Percentiles rank a stretch among this genome's conserved stretches.
phyloP scores from a whole-genome alignment of 2,113 vertebrate genomes.

The Myotis davidii region DNA sequence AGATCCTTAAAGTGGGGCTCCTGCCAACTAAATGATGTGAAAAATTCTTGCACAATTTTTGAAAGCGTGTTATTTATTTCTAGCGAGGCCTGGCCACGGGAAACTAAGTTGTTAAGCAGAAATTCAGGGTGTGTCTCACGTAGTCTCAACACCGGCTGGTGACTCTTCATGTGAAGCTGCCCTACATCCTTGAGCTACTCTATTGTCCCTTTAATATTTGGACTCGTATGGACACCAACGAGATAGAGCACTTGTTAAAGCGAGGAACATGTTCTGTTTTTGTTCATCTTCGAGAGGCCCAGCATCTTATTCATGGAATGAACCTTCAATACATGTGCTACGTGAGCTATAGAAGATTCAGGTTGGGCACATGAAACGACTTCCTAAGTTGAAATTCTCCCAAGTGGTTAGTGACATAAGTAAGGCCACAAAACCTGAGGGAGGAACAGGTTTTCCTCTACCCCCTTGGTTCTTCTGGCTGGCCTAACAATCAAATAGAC shows the following conservation, averaged over 20 bases:
- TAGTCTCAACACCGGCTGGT: neutral
- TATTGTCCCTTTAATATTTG: neutral
- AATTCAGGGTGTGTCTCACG: neutral
- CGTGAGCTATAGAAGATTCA: neutral
- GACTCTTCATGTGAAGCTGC: neutral
- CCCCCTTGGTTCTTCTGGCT: neutral
- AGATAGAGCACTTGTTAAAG: neutral
- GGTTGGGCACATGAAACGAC: neutral
- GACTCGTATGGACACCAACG: neutral
- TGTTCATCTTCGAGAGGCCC: neutral
- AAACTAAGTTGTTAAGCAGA: neutral
- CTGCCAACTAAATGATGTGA: neutral
- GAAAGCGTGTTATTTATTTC: neutral
- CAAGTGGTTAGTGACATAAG: neutral
- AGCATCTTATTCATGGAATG: neutral
- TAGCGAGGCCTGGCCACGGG: neutral
- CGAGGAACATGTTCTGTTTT: neutral
- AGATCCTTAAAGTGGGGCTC: neutral
- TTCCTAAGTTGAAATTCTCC: neutral
- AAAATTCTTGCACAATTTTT: neutral
- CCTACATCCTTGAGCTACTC: neutral
- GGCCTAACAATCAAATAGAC: neutral
- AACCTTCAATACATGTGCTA: neutral
- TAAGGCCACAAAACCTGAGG: neutral
- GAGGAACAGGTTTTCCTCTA: neutral